Base-by-base conservation (phyloP, 2,888 invertebrate species). In the Synanthedon myopaeformis region DNA sequence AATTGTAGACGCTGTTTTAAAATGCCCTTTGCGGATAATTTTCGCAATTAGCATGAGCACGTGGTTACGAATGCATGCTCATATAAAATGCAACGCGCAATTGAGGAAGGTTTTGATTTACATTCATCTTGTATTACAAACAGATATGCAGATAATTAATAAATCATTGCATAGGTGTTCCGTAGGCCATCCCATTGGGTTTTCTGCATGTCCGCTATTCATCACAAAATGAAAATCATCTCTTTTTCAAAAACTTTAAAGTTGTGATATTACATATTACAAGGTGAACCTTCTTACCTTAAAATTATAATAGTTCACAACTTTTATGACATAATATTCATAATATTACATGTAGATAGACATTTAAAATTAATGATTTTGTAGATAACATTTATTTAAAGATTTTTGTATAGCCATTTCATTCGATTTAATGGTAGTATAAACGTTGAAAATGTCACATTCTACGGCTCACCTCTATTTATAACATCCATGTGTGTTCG, bases 21-120 rank as follows among this genome's bases (percentile, higher is more conserved):
- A 54, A 70, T 69, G 67, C 59, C 65, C 67, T 60, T 56, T 62
- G 64, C 56, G 65, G 69, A 71, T 77, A 78, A 79, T 80, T 75
- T 74, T 64, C 66, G 66, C 72, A 76, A 77, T 79, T 77, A 79
- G 65, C 77, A 67, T 76, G 71, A 70, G 72, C 69, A 71, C 70
- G 57, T 65, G 61, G 65, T 74, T 70, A 76, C 70, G 61, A 71
- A 76, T 76, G 72, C 72, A 73, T 65, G 63, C 72, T 75, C 73
- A 79, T 79, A 71, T 67, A 75, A 78, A 69, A 79, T 80, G 69
- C 79, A 79, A 63, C 54, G 61, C 62, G 63, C 59, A 58, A 61
- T 59, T 61, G 41, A 49, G 51, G 55, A 54, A 45, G n/a, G 45
- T 14, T 14, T 35, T 23, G 41, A 28, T 51, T 41, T 51, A 45